phyloP scores from a whole-genome alignment of 2,888 invertebrate genomes.

The Drosophila nr. medialis region DNA sequence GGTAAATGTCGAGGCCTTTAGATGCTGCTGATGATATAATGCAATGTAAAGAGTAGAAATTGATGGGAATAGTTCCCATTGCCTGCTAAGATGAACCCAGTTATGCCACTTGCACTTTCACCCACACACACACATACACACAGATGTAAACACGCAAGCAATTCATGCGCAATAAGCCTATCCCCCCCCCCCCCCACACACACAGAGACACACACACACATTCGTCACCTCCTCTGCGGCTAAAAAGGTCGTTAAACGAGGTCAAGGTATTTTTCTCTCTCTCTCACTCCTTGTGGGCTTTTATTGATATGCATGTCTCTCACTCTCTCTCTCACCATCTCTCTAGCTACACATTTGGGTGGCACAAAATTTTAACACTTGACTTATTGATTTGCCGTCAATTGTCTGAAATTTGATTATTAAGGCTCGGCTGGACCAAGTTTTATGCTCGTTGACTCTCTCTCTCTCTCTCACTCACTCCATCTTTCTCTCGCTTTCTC shows the following conservation, averaged over 20 bases:
- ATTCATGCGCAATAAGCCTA: constrained; percentile 8
- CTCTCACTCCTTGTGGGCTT: constrained; percentile 8
- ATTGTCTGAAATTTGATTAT: constrained; percentile 65
- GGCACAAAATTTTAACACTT: constrained; percentile 57
- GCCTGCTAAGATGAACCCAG: constrained; percentile 17
- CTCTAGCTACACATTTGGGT: constrained; percentile 4
- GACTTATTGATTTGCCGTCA: constrained; percentile 68
- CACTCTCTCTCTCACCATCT: constrained; percentile 1
- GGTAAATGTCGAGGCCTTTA: constrained; percentile 51
- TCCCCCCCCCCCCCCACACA: not conserved
- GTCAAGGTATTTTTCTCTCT: constrained; percentile 62
- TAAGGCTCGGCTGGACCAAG: constrained; percentile 58
- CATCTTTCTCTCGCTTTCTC: not conserved
- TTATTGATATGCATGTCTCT: constrained; percentile 15
- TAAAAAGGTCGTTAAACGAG: constrained; percentile 65
- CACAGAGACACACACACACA: not conserved
- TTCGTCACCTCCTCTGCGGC: not conserved
- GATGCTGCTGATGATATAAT: constrained; percentile 55
- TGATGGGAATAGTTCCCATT: constrained; percentile 12
- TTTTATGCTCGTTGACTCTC: constrained; percentile 1
- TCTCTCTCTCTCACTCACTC: not conserved
- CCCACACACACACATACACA: not conserved
- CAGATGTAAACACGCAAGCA: not conserved
- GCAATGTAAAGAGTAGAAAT: constrained; percentile 16
- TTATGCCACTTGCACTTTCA: constrained; percentile 12